A percentile compares a stretch with the other conserved stretches of the same genome.
Evolutionary conservation across 2,113 vertebrate genomes (phyloP).

Genomic region (Macrotus californicus): DNA sequence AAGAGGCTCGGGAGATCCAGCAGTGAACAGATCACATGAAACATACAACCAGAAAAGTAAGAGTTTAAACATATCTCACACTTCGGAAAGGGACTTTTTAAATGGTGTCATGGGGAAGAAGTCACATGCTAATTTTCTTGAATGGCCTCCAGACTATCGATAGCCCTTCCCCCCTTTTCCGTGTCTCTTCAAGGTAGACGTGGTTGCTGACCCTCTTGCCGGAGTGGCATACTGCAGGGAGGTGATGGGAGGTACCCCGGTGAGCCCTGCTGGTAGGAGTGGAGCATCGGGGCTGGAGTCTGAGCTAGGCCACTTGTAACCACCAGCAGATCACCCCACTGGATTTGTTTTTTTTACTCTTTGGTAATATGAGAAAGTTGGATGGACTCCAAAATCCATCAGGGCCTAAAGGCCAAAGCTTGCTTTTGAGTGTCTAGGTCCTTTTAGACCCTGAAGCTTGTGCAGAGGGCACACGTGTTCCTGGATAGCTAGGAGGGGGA

Average conservation of each 20-base stretch:
- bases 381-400: background rate
- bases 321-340: background rate
- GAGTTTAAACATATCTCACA: background rate
- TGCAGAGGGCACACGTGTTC: background rate
- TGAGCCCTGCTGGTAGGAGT: background rate
- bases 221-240: fast-evolving
- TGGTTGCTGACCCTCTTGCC: background rate
- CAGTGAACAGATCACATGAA: background rate
- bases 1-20: background rate
- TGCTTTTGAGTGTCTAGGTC: background rate
- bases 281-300: background rate
- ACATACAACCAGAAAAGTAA: background rate
- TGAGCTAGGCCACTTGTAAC: background rate
- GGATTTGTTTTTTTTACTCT: background rate
- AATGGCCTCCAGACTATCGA: background rate
- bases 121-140: background rate
- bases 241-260: fast-evolving
- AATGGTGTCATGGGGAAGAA: background rate
- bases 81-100: background rate
- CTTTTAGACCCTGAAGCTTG: background rate
- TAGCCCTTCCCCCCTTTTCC: background rate
- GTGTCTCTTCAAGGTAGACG: background rate
- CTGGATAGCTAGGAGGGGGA: too few species aligned
- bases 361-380: background rate
- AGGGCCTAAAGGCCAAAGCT: background rate